Base-by-base conservation (phyloP, 35 echinoderm and acorn worm species). In the Ophiothrix spiculata region DNA sequence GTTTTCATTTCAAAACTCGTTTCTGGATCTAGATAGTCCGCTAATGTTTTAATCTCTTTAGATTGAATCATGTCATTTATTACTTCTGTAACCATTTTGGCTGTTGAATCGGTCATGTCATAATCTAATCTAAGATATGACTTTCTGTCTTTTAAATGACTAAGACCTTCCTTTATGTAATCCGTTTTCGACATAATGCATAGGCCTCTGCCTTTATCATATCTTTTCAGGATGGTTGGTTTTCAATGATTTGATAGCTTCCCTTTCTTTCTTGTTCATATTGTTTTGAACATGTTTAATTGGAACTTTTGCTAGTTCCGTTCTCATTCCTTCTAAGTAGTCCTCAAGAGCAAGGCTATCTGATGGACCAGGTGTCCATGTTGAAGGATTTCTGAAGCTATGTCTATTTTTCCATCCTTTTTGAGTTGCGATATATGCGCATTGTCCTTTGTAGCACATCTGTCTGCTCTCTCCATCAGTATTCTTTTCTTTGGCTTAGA, bases 141-240 rank as follows among this genome's bases (percentile, higher is more conserved):
- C 25, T 69, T 69, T 69, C 60, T 69, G 19, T 69, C 56, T 12
- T 41, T 54, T 63, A 64, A 21, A 34, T 81, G 79, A 6, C 79
- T 16, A 32, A 45, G 38, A 4, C 31, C 35, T 31, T 83, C 81
- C 14, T 29, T 64, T 19, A 35, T 64, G 33, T 83, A 83, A 36
- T 83, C 81, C 32, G 19, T 56, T 4, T 12, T 56, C 1, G 45
- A 56, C 3, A 83, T 1, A 21, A 83, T 40, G 12, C 41, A 45
- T 23, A 83, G 56, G 1, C 81, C 81, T 25, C 80, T 83, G 28
- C 80, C 80, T 19, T 83, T 83, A 56, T 83, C 80, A 39, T 33
- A 83, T 14, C 60, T 56, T 49, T 83, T 17, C 23, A 35, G 42
- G 36, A 35, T 19, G 54, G 33, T 8, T 32, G 33, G 80, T 83